Evolutionary conservation across 2,888 invertebrate genomes (phyloP), one percentile per base, ranked within the genome.

Genomic region (Dione vanillae): DNA sequence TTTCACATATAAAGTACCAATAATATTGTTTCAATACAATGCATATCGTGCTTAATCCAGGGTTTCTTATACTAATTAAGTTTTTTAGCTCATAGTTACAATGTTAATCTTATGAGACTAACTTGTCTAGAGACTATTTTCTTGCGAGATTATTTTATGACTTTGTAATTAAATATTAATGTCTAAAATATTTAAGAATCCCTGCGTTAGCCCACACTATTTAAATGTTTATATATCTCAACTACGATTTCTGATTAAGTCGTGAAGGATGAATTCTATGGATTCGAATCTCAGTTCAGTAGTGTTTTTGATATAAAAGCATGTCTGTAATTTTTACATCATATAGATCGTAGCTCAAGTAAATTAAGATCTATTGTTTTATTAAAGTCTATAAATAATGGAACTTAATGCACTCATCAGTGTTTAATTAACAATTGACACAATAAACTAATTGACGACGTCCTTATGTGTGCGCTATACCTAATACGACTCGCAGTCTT

Each of bases 381-480:
- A 35, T 19, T 14, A 27, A 27, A 61, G 9, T 12, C 43, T 20
- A 43, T 20, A 12, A 20, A 27, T 27, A 45, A 14, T 61, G n/a
- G 43, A 16, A 58, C 49, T 10, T 54, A 7, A 40, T 43, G 54
- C 54, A 68, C 62, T 45, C 12, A 35, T 35, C 45, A 73, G 69
- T 43, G 59, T 71, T 59, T 67, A 66, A 64, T 72, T 71, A 70
- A 70, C 67, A 67, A 61, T 61, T 75, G 52, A 71, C 61, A 67
- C 64, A 65, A 37, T 27, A 6, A 54, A 69, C 64, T 75, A 76
- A 73, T 65, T 49, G 84, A 86, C 85, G 87, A 83, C n/a, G 66
- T 85, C 86, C 87, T 89, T 88, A 89, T 83, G 88, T 89, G 90
- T 87, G 88, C 81, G 87, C 84, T 82, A 79, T 67, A 11, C n/a